Conservation (phyloP, 2,113 vertebrate genomes). For the Ophthalmolycus amberensis region DNA sequence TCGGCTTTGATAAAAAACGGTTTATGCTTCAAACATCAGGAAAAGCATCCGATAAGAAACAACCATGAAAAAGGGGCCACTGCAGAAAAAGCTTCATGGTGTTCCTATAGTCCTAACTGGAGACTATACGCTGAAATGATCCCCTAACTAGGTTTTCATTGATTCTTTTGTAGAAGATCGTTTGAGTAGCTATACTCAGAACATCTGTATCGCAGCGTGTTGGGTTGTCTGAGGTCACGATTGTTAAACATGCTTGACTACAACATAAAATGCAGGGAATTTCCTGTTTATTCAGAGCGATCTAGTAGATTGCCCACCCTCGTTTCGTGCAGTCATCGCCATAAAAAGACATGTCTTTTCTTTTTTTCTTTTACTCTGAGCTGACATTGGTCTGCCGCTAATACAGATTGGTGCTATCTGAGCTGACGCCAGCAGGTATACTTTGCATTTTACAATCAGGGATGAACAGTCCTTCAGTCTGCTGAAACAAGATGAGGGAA, state of each 20-base stretch:
- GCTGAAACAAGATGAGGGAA: background rate
- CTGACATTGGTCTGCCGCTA: background rate
- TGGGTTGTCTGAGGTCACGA: background rate
- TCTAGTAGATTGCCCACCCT: background rate
- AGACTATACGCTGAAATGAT: background rate
- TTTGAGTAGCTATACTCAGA: background rate
- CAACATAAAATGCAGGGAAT: constrained; percentile 36
- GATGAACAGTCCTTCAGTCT: background rate
- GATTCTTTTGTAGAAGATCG: background rate
- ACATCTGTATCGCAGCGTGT: background rate
- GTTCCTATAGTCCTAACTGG: background rate
- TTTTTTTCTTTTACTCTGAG: background rate
- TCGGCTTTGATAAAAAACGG: background rate
- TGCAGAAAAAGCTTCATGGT: background rate
- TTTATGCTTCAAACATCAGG: background rate
- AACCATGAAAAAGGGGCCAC: background rate
- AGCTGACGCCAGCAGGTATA: background rate
- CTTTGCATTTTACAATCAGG: constrained; percentile 65
- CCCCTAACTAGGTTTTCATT: background rate
- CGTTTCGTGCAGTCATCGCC: background rate
- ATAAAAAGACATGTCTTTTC: background rate
- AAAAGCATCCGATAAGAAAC: background rate
- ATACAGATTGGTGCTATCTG: constrained; percentile 3
- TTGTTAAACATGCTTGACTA: constrained; percentile 5
- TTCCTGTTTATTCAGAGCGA: constrained; percentile 59